These are phyloP conservation scores for Arctia plantaginis DNA, from an alignment of 2,888 invertebrate genomes.

Conservation along the genomic window DNA sequence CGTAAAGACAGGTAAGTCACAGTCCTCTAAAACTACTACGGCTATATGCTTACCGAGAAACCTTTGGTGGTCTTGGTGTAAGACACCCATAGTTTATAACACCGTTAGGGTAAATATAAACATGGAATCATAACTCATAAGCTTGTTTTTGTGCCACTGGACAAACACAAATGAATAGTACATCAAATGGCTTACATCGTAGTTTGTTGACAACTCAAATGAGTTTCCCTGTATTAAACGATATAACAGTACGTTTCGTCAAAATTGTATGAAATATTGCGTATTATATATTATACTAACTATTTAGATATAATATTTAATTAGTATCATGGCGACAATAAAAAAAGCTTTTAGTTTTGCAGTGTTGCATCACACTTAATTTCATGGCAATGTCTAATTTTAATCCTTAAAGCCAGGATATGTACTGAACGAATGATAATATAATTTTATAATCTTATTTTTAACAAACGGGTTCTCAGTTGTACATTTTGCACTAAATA, in stretches of 20 bases:
- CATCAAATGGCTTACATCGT: neutral
- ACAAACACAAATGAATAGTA: neutral
- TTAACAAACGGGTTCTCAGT: neutral
- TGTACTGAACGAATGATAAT: too few species aligned
- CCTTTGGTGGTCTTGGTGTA: neutral
- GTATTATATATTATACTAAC: too few species aligned
- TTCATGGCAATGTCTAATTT: too few species aligned
- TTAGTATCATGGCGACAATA: too few species aligned
- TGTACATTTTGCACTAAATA: neutral
- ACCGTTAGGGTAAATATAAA: constrained; percentile 20
- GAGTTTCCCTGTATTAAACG: neutral
- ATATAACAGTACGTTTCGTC: neutral
- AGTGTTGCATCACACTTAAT: too few species aligned
- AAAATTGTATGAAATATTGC: neutral
- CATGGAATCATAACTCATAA: constrained; percentile 3
- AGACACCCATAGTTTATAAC: constrained; percentile 24
- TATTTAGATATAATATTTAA: too few species aligned
- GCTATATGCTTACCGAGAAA: constrained; percentile 9
- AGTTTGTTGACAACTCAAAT: neutral
- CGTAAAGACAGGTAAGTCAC: constrained; percentile 39
- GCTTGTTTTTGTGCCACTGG: neutral
- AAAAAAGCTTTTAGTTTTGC: too few species aligned
- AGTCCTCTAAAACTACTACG: constrained; percentile 40
- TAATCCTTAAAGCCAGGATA: too few species aligned
- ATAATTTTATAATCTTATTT: neutral